Evolutionary conservation across 1,140 invertebrate genomes (phyloP).

Genomic region (Prorops nasuta): DNA sequence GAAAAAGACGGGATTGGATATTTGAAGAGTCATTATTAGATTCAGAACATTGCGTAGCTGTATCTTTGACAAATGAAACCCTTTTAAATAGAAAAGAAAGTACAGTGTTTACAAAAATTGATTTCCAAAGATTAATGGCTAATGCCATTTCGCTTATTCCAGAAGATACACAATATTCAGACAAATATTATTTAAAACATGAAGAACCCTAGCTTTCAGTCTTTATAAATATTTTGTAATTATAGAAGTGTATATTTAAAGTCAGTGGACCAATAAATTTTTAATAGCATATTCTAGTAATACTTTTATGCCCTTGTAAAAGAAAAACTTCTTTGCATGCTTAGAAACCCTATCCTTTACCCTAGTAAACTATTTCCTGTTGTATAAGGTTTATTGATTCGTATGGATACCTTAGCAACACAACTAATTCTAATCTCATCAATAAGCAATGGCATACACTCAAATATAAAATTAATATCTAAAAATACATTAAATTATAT

Average conservation of each 20-base stretch:
- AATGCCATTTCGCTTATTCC: constrained; percentile 56
- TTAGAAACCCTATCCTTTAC: too few species aligned
- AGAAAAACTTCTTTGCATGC: too few species aligned
- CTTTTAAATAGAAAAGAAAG: constrained; percentile 5
- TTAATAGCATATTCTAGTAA: constrained; percentile 1
- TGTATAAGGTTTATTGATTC: constrained; percentile 6
- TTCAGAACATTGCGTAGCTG: constrained; percentile 75
- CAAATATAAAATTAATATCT: background rate
- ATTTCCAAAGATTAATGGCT: constrained; percentile 60
- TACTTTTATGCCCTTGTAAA: background rate
- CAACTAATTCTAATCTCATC: background rate
- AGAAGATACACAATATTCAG: constrained; percentile 59
- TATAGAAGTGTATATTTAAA: background rate
- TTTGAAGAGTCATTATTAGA: constrained; percentile 89
- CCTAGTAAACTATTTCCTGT: too few species aligned
- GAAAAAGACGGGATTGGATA: constrained; percentile 65
- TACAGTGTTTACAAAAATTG: constrained; percentile 51
- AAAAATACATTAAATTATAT: too few species aligned
- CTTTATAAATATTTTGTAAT: background rate
- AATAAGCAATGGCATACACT: background rate
- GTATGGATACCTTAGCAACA: constrained; percentile 8
- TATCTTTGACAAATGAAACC: constrained; percentile 60
- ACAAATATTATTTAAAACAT: constrained; percentile 55
- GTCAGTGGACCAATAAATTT: constrained; percentile 10
- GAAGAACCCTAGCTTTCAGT: constrained; percentile 28